Conservation (phyloP, 2,797 vertebrate genomes). For the Anguilla anguilla region DNA sequence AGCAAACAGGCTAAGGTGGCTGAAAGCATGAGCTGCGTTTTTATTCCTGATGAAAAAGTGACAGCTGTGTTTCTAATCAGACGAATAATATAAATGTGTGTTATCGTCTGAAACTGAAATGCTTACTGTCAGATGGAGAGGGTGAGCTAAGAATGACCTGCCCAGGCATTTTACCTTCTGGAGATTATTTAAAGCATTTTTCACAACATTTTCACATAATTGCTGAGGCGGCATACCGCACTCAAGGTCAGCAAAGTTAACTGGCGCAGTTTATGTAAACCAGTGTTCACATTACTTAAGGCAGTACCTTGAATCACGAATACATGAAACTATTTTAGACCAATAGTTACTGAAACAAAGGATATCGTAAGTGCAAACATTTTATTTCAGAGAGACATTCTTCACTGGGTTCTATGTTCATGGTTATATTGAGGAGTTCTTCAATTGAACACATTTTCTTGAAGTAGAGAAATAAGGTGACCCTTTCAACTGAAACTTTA, state of each 20-base stretch:
- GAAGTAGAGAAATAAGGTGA: not conserved
- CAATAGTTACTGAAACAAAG: not conserved
- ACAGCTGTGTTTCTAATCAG: not conserved
- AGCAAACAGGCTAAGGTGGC: not conserved
- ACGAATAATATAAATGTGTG: not conserved
- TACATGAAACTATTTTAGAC: not conserved
- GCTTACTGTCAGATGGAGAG: not conserved
- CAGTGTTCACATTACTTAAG: not conserved
- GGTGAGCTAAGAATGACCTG: not conserved
- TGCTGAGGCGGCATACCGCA: not conserved
- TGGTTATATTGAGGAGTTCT: not conserved
- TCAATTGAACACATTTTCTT: not conserved
- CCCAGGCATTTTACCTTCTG: not conserved
- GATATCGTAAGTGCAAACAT: not conserved
- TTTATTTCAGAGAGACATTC: not conserved
- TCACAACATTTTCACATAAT: not conserved
- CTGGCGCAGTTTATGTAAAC: not conserved
- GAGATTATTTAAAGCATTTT: constrained; percentile 6
- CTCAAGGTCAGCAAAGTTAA: not conserved
- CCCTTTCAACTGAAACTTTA: not conserved
- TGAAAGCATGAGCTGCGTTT: not conserved
- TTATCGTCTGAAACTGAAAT: not conserved
- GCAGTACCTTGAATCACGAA: not conserved
- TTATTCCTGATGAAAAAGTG: not conserved
- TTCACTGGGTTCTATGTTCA: not conserved